Evolutionary conservation across 2,113 vertebrate species (phyloP).

Genomic region (Electrona antarctica): DNA sequence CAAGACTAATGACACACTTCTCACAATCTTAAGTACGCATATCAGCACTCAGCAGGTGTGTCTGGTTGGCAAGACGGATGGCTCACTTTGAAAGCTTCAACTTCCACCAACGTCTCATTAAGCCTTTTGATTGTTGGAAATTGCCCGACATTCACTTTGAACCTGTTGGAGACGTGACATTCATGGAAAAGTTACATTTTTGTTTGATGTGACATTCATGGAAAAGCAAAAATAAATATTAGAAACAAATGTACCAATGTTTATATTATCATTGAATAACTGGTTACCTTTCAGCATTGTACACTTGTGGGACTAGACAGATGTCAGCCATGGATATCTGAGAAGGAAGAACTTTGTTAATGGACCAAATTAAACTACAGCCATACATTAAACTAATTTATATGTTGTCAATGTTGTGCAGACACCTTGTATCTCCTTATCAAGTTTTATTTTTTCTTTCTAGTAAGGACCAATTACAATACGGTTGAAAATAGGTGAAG

Average conservation of each 20-base stretch:
- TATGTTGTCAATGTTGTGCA: too few species aligned
- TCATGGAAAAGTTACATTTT: background rate
- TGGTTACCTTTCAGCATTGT: slow-evolving; percentile 90
- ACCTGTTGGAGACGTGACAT: slow-evolving; percentile 75
- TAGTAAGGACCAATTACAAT: too few species aligned
- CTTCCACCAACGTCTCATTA: slow-evolving; percentile 84
- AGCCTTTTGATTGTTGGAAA: slow-evolving; percentile 88
- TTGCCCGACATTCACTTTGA: slow-evolving; percentile 85
- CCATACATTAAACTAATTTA: background rate
- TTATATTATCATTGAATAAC: background rate
- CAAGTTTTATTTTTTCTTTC: too few species aligned
- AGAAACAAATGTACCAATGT: background rate
- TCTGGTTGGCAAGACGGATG: slow-evolving; percentile 91
- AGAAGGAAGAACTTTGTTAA: slow-evolving; percentile 22
- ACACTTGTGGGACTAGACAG: slow-evolving; percentile 94
- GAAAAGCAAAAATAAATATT: background rate
- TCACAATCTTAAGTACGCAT: slow-evolving; percentile 70
- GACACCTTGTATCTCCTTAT: too few species aligned
- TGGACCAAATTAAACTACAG: background rate
- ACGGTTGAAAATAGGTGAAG: too few species aligned
- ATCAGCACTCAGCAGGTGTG: slow-evolving; percentile 87
- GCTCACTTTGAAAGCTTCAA: slow-evolving; percentile 88
- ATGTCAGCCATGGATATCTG: slow-evolving; percentile 96
- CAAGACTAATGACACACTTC: too few species aligned
- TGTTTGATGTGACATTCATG: slow-evolving; percentile 7